These are phyloP conservation scores for Hesperophylax magnus DNA, from an alignment of 1,140 invertebrate species.

Conservation along the genomic window DNA sequence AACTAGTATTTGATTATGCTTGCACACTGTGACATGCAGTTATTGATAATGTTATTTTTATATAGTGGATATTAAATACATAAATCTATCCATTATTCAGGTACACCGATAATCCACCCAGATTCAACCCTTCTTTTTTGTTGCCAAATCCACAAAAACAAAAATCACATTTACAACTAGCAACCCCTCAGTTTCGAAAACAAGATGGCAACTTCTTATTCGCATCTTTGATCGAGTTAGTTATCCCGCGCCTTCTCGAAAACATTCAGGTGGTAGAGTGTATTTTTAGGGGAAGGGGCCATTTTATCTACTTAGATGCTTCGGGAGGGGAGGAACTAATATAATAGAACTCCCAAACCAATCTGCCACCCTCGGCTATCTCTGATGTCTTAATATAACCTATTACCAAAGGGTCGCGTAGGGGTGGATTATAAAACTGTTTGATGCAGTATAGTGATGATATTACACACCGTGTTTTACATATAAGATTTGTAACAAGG, in stretches of 20 bases:
- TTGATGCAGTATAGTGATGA: too few species aligned
- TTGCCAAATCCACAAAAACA: not conserved
- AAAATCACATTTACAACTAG: not conserved
- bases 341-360: conserved; percentile 29
- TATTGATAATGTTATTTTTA: too few species aligned
- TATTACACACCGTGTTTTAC: too few species aligned
- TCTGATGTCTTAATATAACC: not conserved
- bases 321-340: conserved; percentile 13
- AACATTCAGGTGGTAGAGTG: not conserved
- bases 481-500: too few species aligned
- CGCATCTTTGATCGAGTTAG: conserved; percentile 11
- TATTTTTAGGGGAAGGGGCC: not conserved
- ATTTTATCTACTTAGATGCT: conserved; percentile 28
- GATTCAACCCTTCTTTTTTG: not conserved
- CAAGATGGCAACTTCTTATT: conserved; percentile 20
- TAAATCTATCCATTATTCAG: not conserved
- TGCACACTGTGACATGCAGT: too few species aligned
- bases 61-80: too few species aligned
- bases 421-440: too few species aligned
- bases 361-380: conserved; percentile 18
- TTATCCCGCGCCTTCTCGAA: not conserved
- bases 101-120: not conserved
- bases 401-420: not conserved
- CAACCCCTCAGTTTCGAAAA: not conserved
- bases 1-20: too few species aligned